A percentile compares a stretch with the other conserved stretches of the same genome.
These are phyloP conservation scores for Eupristina koningsbergeri DNA, from an alignment of 1,140 invertebrate species.

Conservation along the genomic window DNA sequence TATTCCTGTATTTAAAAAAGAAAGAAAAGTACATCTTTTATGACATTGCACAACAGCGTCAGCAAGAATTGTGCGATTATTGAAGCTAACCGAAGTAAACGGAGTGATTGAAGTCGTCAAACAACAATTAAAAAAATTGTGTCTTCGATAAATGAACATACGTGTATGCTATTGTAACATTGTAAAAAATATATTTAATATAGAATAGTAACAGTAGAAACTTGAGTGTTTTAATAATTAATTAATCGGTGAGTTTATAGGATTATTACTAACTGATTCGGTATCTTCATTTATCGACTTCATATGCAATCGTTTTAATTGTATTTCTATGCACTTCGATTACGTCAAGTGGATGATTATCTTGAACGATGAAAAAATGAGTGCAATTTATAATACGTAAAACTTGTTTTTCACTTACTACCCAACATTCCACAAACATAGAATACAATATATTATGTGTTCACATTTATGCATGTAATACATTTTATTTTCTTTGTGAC, in stretches of 20 bases:
- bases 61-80: neutral
- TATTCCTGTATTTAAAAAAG: conserved; percentile 34
- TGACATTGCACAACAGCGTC: conserved; percentile 11
- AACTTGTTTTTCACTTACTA: conserved; percentile 15
- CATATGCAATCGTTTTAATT: neutral
- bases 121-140: neutral
- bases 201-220: conserved; percentile 12
- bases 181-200: neutral
- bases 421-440: neutral
- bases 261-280: neutral
- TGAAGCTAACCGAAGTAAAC: neutral
- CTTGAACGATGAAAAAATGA: neutral
- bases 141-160: conserved; percentile 1
- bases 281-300: neutral
- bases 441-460: neutral
- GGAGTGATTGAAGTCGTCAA: neutral
- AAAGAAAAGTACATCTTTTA: conserved; percentile 39
- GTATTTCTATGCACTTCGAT: conserved; percentile 3
- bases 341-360: neutral
- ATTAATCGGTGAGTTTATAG: neutral
- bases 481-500: neutral
- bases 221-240: conserved; percentile 19
- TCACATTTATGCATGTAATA: neutral
- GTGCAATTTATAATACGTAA: neutral
- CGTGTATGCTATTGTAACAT: neutral